Evolutionary conservation across 2,888 invertebrate species (phyloP).

Genomic region (Tipula helvola): DNA sequence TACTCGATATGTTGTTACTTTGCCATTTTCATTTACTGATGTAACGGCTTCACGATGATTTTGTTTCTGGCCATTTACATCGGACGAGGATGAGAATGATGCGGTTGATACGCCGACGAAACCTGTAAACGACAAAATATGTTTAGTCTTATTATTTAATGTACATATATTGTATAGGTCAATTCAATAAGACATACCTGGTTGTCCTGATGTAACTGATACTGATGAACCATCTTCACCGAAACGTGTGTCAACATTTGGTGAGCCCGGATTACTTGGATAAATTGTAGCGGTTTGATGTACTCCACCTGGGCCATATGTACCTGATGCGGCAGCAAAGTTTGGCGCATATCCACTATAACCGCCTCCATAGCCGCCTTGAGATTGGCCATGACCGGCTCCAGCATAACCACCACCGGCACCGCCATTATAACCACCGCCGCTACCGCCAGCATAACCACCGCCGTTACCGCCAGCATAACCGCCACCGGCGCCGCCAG

Average conservation of each 20-base stretch:
- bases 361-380: constrained; percentile 8
- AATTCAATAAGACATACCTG: constrained; percentile 16
- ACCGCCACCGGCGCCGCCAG: not conserved
- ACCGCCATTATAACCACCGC: constrained; percentile 21
- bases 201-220: constrained; percentile 21
- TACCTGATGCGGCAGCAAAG: constrained; percentile 42
- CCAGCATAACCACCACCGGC: constrained; percentile 16
- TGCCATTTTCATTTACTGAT: constrained; percentile 60
- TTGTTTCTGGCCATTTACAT: constrained; percentile 45
- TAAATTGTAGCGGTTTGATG: constrained; percentile 46
- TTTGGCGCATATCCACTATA: constrained; percentile 27
- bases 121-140: constrained; percentile 22
- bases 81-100: constrained; percentile 45
- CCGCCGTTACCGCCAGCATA: not conserved
- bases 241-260: constrained; percentile 38
- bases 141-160: constrained; percentile 20
- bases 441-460: constrained; percentile 6
- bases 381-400: not conserved
- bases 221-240: constrained; percentile 22
- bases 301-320: constrained; percentile 40
- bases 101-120: constrained; percentile 47
- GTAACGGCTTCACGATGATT: constrained; percentile 48
- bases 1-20: constrained; percentile 43
- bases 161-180: constrained; percentile 8
- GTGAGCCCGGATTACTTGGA: constrained; percentile 44